Evolutionary conservation across 2,113 vertebrate genomes (phyloP).

Genomic region (Danio rerio): GRCz12tu NC_133193.1:48363501-48364000

Average conservation of each 20-base stretch:
- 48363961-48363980: not conserved
- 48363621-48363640: not conserved
- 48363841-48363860: not conserved
- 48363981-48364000: not conserved
- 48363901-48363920: not conserved
- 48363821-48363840: not conserved
- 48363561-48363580: too few species aligned
- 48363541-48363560: too few species aligned
- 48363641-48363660: not conserved
- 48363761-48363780: not conserved
- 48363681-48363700: not conserved
- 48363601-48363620: not conserved
- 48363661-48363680: not conserved
- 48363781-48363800: not conserved
- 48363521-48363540: too few species aligned
- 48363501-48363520: too few species aligned
- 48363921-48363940: constrained; percentile 19
- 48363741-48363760: not conserved
- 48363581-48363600: not conserved
- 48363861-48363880: not conserved
- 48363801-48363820: not conserved
- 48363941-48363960: constrained; percentile 2
- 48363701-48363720: not conserved
- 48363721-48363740: not conserved
- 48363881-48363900: not conserved